A percentile compares a stretch with the other conserved stretches of the same genome.
phyloP scores from a whole-genome alignment of 2,797 vertebrate genomes.

The Danio kyathit region DNA sequence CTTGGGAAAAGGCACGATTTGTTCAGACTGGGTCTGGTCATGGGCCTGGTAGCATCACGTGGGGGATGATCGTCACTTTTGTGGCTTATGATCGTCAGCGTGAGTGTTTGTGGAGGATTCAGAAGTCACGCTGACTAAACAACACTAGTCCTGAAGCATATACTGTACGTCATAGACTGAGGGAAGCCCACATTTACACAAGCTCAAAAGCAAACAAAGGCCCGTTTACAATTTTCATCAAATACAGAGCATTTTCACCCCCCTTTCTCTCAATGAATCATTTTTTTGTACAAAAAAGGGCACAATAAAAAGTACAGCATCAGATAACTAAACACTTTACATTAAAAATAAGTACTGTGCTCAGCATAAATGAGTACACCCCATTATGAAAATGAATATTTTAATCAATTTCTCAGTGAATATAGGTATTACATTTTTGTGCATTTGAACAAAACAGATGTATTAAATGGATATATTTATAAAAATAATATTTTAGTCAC shows the following conservation, averaged over 20 bases:
- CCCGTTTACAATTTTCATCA: background rate
- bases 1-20: conserved; percentile 23
- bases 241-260: background rate
- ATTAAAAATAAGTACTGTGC: no score
- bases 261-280: background rate
- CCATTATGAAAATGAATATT: no score
- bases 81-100: background rate
- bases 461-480: no score
- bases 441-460: no score
- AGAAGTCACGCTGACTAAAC: background rate
- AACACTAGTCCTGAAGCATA: background rate
- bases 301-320: background rate
- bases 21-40: conserved; percentile 17
- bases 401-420: no score
- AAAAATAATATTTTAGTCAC: no score
- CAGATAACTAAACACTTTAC: background rate
- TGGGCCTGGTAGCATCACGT: conserved; percentile 41
- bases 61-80: background rate
- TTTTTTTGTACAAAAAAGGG: background rate
- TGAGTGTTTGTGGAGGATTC: conserved; percentile 9
- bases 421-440: no score
- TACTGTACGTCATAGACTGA: conserved; percentile 13
- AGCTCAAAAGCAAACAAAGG: background rate
- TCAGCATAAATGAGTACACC: no score
- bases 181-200: conserved; percentile 19